Base-by-base conservation (phyloP, 2,888 invertebrate species). In the Harpagoxenus sublaevis region DNA sequence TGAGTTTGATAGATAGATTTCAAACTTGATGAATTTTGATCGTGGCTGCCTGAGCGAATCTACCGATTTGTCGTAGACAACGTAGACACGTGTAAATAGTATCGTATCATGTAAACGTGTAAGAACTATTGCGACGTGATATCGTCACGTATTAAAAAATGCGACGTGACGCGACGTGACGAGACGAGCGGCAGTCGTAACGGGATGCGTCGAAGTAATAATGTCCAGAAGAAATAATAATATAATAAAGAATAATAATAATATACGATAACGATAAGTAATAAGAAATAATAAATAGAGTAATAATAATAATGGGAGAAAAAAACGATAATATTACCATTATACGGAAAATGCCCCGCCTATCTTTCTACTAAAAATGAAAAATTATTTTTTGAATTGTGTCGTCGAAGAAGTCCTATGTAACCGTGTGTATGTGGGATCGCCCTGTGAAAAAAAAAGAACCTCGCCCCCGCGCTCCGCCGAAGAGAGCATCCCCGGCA, bases 311-410 rank as follows among this genome's bases (percentile, higher is more conserved):
- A 86, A 88, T 88, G 89, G 60, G 48, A 71, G n/a, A 65, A 65
- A 35, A 86, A 65, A 86, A 92, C 87, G 84, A 85, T 89, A 89
- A 89, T 91, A 91, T 92, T 89, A 92, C 88, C 90, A 89, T 90
- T 90, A 87, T 90, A 91, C 88, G 90, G 90, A 89, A 81, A 89
- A 90, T 89, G 86, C 93, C 93, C 92, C 91, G 93, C 93, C 93
- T 94, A 94, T 93, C 94, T 93, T 94, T 94, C 92, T 94, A 94
- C 92, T 92, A 89, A 92, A 91, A 89, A 91, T 88, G 88, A 91
- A 91, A 90, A 92, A 92, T 93, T 94, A 94, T 94, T 94, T 94
- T 94, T 94, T 92, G 92, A 94, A 94, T 93, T 93, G 92, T 91
- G 92, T 93, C 92, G 92, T 93, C 91, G 89, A 92, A 89, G 88